A percentile compares a stretch with the other conserved stretches of the same genome.
Conservation (phyloP, 1,140 invertebrate species). For the Drosophila murphyi region DNA sequence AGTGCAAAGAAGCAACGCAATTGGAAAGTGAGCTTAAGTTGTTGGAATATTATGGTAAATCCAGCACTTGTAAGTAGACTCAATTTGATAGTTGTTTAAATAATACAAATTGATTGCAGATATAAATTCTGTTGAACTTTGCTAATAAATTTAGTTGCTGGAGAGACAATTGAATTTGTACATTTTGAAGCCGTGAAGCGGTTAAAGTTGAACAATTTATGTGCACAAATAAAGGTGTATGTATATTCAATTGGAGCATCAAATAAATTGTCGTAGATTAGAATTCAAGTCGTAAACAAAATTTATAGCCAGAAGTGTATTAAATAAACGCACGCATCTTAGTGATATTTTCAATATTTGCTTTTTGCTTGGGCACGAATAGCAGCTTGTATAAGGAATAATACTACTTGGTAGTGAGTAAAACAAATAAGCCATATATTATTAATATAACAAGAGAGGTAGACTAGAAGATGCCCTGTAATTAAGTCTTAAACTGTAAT, state of each 20-base stretch:
- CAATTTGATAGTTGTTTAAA: background rate
- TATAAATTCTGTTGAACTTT: background rate
- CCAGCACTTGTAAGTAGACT: too few species aligned
- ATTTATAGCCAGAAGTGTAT: background rate
- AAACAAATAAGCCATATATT: too few species aligned
- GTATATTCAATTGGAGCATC: background rate
- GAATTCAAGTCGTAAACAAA: background rate
- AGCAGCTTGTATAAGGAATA: background rate
- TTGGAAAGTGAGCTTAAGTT: too few species aligned
- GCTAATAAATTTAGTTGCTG: background rate
- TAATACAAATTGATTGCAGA: background rate
- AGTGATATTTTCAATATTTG: background rate
- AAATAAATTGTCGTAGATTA: background rate
- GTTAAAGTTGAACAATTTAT: background rate
- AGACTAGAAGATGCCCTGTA: background rate
- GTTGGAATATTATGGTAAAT: too few species aligned
- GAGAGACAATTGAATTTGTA: background rate
- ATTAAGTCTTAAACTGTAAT: too few species aligned
- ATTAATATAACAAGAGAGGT: background rate
- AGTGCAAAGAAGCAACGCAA: too few species aligned
- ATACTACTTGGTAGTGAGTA: background rate
- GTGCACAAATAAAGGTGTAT: background rate
- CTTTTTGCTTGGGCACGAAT: background rate
- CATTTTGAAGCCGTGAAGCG: background rate
- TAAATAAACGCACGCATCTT: conserved; percentile 1